Evolutionary conservation across 2,797 vertebrate genomes (phyloP).

Genomic region (Propithecus deckenii): DNA sequence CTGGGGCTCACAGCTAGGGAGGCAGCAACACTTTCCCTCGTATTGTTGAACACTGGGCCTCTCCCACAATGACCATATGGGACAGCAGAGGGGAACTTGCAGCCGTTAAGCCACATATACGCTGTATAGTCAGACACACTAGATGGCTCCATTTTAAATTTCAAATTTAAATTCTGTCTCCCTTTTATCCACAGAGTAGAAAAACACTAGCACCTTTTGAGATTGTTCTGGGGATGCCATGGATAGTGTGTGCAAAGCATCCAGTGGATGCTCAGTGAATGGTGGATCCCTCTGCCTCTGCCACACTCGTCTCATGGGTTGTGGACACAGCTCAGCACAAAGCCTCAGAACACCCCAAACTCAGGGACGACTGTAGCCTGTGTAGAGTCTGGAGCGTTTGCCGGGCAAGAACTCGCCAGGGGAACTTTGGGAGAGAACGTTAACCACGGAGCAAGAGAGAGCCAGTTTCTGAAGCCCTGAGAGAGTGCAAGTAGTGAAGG

Average conservation of each 20-base stretch:
- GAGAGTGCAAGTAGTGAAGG: not conserved
- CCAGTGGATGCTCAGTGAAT: rapidly evolving
- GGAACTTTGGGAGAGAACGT: not conserved
- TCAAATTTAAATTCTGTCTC: not conserved
- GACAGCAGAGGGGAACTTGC: not conserved
- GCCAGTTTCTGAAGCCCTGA: not conserved
- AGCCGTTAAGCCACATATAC: not conserved
- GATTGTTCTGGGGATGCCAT: not conserved
- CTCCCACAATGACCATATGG: not conserved
- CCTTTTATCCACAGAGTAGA: not conserved
- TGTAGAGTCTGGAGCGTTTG: not conserved
- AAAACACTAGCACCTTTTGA: not conserved
- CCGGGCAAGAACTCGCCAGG: not conserved
- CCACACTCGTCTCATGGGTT: not conserved
- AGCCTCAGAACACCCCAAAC: not conserved
- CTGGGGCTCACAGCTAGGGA: not conserved
- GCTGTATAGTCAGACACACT: not conserved
- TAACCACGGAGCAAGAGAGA: not conserved
- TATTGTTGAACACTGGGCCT: not conserved
- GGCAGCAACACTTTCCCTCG: not conserved
- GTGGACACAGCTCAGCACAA: not conserved
- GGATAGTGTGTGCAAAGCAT: not conserved
- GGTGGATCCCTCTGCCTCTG: not conserved
- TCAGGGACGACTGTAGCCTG: not conserved
- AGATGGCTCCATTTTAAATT: not conserved